Base-by-base conservation (phyloP, 1,140 invertebrate species). In the Adelges cooleyi region DNA sequence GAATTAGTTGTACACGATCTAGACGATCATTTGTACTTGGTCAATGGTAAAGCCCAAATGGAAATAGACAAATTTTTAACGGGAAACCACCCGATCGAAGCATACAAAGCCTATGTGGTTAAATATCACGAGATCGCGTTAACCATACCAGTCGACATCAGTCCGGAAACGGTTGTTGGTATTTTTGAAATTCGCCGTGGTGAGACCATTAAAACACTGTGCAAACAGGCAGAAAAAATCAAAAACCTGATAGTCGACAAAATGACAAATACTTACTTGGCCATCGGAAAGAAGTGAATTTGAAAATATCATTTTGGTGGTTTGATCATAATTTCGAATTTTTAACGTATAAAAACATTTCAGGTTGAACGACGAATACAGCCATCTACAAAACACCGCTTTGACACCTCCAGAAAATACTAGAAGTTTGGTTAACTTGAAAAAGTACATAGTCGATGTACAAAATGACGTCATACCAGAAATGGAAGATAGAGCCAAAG, bases 121-220 rank as follows among this genome's bases (percentile, higher is more conserved):
- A 80, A 82, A 67, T 89, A 84, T 70, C 80, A 85, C 65, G 73
- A 79, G 33, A 74, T 89, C 23, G 78, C 81, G 10, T 77, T 80
- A 65, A 78, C 81, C 65, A 83, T 90, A 65, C 81, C 82, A 9
- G 76, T 80, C 2, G 79, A 82, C 53, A 78, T 85, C 18, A 80
- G 84, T 71, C 80, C 82, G 40, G 83, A 84, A 1, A 80, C 87
- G 27, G 81, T 84, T 18, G 83, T 90, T 66, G 89, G 89, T 22
- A 84, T 94, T 73, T 96, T 91, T 74, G 86, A 90, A 70, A 83
- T 97, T 69, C 83, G 90, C 72, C 81, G 90, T 66, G 81, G 81
- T 44, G 84, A 89, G 65, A 76, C 95, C n/a, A 87, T 95, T 23
- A 77, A 80, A 13, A 78, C 83, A 4, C 76, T 96, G 49, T 80